Base-by-base conservation (phyloP, 1,140 invertebrate genomes). In the Bombyx mandarina region DNA sequence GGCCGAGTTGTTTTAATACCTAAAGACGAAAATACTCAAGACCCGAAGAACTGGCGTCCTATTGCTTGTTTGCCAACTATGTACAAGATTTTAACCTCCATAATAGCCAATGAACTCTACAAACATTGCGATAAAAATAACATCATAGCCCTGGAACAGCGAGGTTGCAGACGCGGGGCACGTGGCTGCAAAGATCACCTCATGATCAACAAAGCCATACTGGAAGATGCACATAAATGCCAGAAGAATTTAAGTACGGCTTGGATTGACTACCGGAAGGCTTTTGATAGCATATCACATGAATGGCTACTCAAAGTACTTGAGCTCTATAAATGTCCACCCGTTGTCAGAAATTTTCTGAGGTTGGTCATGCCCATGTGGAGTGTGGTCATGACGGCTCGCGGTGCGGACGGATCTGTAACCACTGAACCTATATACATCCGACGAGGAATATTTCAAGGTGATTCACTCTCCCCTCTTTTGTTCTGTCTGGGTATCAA, bases 21-120 rank as follows among this genome's bases (percentile, higher is more conserved):
- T 1, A 62, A 62, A 49, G 60, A 57, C 46, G 56, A 45, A 7
- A 9, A 62, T 10, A 66, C 63, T 1, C n/a, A 56, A 42, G 49
- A 67, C 22, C 61, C 63, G 6, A 59, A 58, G 43, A 65, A 70
- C 9, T 67, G 59, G 55, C 42, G 62, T 12, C 65, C 65, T 4
- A 71, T 70, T 43, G 62, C 63, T 1, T 70, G 65, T n/a, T 52
- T 67, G 6, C 60, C 62, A 8, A 69, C 43, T 3, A 64, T 61
- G 10, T 69, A 69, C 45, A 66, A 69, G 50, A 3, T 64, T 6
- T 8, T 69, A 43, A 64, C 61, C 8, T 62, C 63, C 1, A 48
- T 66, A 46, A n/a, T 66, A 45, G 45, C 55, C 1, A 56, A 64
- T 7, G 8, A 50, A 50, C 45, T 69, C 3, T 61, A 66, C 10